A percentile compares a stretch with the other conserved stretches of the same genome.
Evolutionary conservation across 2,888 invertebrate genomes (phyloP).

Genomic region (Pyrrhia umbra): DNA sequence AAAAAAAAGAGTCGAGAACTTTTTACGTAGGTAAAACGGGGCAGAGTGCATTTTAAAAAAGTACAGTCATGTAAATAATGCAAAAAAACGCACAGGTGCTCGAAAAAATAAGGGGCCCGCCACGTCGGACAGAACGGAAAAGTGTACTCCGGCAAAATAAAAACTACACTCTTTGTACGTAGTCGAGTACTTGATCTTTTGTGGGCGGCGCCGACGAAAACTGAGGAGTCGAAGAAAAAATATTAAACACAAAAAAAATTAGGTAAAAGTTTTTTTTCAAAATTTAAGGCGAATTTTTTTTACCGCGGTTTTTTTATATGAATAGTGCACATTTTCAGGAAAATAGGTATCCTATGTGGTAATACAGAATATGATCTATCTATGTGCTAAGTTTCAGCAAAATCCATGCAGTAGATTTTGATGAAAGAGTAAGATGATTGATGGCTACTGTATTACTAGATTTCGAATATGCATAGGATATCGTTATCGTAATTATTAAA

Average conservation of each 20-base stretch:
- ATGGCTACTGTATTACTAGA: no score
- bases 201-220: constrained; percentile 68
- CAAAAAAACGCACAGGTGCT: constrained; percentile 81
- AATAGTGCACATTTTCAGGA: no score
- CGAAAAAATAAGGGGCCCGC: constrained; percentile 75
- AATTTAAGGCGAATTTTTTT: no score
- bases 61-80: constrained; percentile 64
- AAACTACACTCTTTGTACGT: constrained; percentile 79
- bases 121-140: constrained; percentile 77
- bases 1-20: constrained; percentile 17
- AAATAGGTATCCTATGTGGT: no score
- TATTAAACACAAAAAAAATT: not conserved
- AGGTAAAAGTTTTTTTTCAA: no score
- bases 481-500: no score
- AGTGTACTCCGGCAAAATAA: constrained; percentile 81
- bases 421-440: no score
- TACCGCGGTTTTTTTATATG: no score
- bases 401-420: no score
- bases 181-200: constrained; percentile 85
- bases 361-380: no score
- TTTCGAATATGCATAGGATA: no score
- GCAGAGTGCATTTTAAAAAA: constrained; percentile 55
- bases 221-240: constrained; percentile 63
- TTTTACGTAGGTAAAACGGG: constrained; percentile 46
- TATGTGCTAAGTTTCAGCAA: no score